Evolutionary conservation across 2,888 invertebrate species (phyloP), one percentile per base, ranked within the genome.

Genomic region (Tanytarsus gracilentus): DNA sequence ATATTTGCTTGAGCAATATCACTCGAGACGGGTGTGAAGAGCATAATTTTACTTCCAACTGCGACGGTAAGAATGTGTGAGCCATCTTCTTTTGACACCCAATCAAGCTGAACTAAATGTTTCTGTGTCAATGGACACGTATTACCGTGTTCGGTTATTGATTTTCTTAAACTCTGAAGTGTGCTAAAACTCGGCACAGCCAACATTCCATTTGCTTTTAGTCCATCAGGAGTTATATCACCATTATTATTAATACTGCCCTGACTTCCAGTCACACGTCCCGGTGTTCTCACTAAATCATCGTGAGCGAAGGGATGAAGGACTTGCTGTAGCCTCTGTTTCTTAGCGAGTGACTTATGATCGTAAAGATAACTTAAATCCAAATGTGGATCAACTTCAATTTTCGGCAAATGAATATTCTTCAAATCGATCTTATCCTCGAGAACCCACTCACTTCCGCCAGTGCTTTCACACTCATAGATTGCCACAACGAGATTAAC

Each of bases 41-140:
- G 76, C 71, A 94, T 80, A 36, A 97, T 88, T 72, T 92, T 89
- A 62, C 91, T 92, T 0, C 93, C 96, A 33, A 97, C 93, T 0
- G 92, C 95, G 0, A 99, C 95, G 0, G 99, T 98, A 36, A 99
- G 75, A 66, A 99, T 92, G 71, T 99, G 98, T 0, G 95, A 93
- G 1, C 99, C 99, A 71, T 99, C 98, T 73, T 99, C 99, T 66
- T 97, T 95, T 0, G 97, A 96, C 9, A 98, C 97, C 99, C 99
- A 99, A 75, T 99, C 99, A 36, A 98, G 76, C 69, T 96, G 96
- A 1, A 97, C 95, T 25, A 95, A 77, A 73, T 93, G 92, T 72
- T 93, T 93, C 70, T 93, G 93, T 0, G 91, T 91, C 33, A 93
- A 72, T 0, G 91, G 90, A 67, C 91, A 92, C 0, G 91, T 91